A percentile compares a stretch with the other conserved stretches of the same genome.
phyloP scores from a whole-genome alignment of 2,888 invertebrate genomes.

The Leucophenga montana region DNA sequence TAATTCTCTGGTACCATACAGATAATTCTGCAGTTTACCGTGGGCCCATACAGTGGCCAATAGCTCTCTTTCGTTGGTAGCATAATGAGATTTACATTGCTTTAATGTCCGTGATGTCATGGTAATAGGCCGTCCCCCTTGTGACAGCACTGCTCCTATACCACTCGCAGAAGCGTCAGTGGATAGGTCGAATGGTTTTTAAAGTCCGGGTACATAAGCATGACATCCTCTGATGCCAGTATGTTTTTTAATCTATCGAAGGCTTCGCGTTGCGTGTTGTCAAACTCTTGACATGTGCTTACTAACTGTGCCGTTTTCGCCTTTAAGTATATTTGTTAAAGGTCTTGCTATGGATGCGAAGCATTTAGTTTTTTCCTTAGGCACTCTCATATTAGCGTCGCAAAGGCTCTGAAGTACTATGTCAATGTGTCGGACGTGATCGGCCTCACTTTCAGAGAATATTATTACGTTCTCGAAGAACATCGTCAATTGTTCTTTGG shows the following conservation, averaged over 20 bases:
- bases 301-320: too few relatives aligned
- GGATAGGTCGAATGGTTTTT: constrained; percentile 43
- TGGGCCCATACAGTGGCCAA: constrained; percentile 8
- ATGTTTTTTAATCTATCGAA: too few relatives aligned
- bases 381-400: too few relatives aligned
- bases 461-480: constrained; percentile 36
- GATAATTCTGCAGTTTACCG: constrained; percentile 10
- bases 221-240: too few relatives aligned
- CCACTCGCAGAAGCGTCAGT: constrained; percentile 24
- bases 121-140: constrained; percentile 6
- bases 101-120: constrained; percentile 15
- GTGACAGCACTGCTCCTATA: constrained; percentile 1
- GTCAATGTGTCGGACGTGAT: too few relatives aligned
- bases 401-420: too few relatives aligned
- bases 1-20: constrained; percentile 15
- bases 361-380: too few relatives aligned
- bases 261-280: too few relatives aligned
- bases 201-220: constrained; percentile 59
- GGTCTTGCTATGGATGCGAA: too few relatives aligned
- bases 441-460: constrained; percentile 68
- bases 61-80: constrained; percentile 14
- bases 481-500: constrained; percentile 42
- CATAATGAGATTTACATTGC: background rate
- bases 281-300: too few relatives aligned
- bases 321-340: too few relatives aligned